These are phyloP conservation scores for Tringa solitaria DNA, from an alignment of 2,113 vertebrate genomes.

Conservation along the genomic window DNA sequence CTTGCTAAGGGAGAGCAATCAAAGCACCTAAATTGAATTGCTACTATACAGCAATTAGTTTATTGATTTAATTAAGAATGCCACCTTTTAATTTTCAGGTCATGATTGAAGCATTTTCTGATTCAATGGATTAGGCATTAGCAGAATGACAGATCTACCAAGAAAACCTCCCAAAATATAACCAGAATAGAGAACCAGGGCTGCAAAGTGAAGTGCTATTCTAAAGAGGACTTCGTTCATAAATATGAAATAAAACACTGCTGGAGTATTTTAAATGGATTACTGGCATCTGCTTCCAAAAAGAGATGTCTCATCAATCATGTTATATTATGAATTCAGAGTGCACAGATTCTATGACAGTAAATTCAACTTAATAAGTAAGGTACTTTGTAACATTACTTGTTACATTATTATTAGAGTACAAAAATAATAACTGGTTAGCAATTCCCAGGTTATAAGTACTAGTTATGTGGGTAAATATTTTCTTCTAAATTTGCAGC, in stretches of 20 bases:
- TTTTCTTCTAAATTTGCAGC: constrained; percentile 29
- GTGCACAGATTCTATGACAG: constrained; percentile 33
- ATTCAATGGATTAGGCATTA: constrained; percentile 77
- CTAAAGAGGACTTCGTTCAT: constrained; percentile 41
- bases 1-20: constrained; percentile 85
- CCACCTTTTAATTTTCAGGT: constrained; percentile 93
- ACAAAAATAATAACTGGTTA: constrained; percentile 52
- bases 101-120: constrained; percentile 84
- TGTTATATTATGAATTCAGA: constrained; percentile 55
- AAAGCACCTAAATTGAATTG: constrained; percentile 93
- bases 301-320: constrained; percentile 64
- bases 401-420: constrained; percentile 42
- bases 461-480: constrained; percentile 13
- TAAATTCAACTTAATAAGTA: constrained; percentile 55
- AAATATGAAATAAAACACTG: constrained; percentile 46
- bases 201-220: constrained; percentile 2
- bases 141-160: constrained; percentile 67
- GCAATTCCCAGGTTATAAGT: background rate
- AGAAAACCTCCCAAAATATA: constrained; percentile 60
- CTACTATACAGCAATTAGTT: constrained; percentile 95
- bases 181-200: background rate
- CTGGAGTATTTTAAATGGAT: constrained; percentile 39
- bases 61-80: constrained; percentile 99
- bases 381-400: constrained; percentile 16
- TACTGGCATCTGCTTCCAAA: constrained; percentile 54